Percentiles rank a stretch among this genome's conserved stretches.
Evolutionary conservation across 2,797 vertebrate genomes (phyloP).

Genomic region (Girardinus metallicus): DNA sequence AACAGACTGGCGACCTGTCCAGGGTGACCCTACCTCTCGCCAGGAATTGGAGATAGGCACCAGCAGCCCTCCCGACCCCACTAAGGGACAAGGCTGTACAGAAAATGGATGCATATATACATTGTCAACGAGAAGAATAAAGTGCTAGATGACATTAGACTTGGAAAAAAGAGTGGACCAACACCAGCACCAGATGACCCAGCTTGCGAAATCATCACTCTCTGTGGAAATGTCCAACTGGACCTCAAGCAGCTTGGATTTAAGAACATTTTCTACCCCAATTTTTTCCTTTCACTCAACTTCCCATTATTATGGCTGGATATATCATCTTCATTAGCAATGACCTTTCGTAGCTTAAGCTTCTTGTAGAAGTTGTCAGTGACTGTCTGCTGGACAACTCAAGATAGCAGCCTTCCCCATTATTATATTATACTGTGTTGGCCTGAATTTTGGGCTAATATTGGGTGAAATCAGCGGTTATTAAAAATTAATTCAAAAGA

Average conservation of each 20-base stretch:
- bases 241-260: background rate
- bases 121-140: background rate
- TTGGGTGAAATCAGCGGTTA: background rate
- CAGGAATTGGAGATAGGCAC: too few species aligned
- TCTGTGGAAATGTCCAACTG: background rate
- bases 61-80: too few species aligned
- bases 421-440: background rate
- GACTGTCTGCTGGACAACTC: background rate
- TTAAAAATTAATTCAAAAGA: background rate
- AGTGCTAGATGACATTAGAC: background rate
- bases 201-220: background rate
- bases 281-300: background rate
- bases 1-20: too few species aligned
- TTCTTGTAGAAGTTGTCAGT: background rate
- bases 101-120: too few species aligned
- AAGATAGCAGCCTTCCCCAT: background rate
- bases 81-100: too few species aligned
- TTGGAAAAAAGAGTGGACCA: background rate
- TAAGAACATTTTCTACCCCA: background rate
- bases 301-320: background rate
- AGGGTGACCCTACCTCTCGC: too few species aligned
- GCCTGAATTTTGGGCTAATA: background rate
- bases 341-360: background rate
- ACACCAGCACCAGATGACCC: background rate
- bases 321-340: background rate